Evolutionary conservation across 2,113 vertebrate species (phyloP).

Genomic region (Ammodytes marinus): DNA sequence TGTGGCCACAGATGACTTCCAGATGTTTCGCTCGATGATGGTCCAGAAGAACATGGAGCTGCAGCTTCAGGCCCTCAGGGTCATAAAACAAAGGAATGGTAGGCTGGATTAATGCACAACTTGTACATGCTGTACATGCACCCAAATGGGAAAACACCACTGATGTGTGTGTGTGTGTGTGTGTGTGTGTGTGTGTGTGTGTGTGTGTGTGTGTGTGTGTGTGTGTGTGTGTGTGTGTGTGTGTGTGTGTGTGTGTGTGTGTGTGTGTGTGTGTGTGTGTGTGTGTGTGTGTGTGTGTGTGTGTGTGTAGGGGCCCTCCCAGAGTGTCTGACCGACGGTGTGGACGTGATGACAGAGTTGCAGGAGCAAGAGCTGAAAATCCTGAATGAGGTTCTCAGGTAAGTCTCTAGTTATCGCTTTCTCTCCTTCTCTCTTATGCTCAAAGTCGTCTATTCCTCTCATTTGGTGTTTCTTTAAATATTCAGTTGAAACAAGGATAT

Average conservation of each 20-base stretch:
- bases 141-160: neutral
- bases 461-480: neutral
- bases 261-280: neutral
- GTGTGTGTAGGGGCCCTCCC: conserved; percentile 89
- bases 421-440: neutral
- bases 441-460: neutral
- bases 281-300: neutral
- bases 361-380: conserved; percentile 97
- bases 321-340: conserved; percentile 94
- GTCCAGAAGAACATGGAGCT: conserved; percentile 98
- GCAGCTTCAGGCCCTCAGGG: conserved; percentile 95
- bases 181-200: neutral
- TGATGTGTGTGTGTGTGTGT: neutral
- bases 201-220: neutral
- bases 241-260: neutral
- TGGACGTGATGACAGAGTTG: conserved; percentile 92
- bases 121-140: no score
- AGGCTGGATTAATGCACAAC: conserved; percentile 29
- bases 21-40: conserved; percentile 96
- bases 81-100: conserved; percentile 97
- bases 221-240: neutral
- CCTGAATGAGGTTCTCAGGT: conserved; percentile 95
- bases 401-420: conserved; percentile 44
- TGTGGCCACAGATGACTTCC: conserved; percentile 95
- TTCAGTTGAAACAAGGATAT: no score